Evolutionary conservation across 2,113 vertebrate species (phyloP).

Genomic region (Nycticebus coucang): DNA sequence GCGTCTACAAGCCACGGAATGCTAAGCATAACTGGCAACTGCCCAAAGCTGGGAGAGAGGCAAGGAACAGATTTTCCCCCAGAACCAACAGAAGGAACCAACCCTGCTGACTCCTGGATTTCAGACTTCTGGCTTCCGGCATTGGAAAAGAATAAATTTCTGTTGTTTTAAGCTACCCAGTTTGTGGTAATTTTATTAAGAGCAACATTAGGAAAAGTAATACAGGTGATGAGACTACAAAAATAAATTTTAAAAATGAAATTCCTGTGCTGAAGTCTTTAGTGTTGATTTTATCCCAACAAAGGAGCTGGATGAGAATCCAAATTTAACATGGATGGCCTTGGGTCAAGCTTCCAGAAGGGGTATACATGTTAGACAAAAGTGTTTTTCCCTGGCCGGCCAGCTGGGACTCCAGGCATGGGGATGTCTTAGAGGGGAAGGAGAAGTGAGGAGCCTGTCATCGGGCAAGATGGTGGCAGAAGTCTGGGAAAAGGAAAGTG

Average conservation of each 20-base stretch:
- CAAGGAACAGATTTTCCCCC: background rate
- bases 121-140: conserved; percentile 12
- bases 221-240: background rate
- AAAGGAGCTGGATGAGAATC: background rate
- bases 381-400: background rate
- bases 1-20: background rate
- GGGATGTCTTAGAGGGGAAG: background rate
- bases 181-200: conserved; percentile 17
- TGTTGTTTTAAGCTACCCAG: background rate
- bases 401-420: background rate
- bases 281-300: background rate
- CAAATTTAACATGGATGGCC: too few relatives aligned
- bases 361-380: background rate
- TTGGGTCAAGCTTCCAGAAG: background rate
- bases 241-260: background rate
- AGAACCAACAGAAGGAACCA: background rate
- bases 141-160: background rate
- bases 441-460: background rate
- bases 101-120: background rate
- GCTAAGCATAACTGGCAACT: background rate
- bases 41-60: background rate
- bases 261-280: background rate
- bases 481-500: background rate
- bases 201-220: background rate
- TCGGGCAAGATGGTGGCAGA: background rate